These are phyloP conservation scores for Belgica antarctica DNA, from an alignment of 2,888 invertebrate genomes.

Conservation along the genomic window DNA sequence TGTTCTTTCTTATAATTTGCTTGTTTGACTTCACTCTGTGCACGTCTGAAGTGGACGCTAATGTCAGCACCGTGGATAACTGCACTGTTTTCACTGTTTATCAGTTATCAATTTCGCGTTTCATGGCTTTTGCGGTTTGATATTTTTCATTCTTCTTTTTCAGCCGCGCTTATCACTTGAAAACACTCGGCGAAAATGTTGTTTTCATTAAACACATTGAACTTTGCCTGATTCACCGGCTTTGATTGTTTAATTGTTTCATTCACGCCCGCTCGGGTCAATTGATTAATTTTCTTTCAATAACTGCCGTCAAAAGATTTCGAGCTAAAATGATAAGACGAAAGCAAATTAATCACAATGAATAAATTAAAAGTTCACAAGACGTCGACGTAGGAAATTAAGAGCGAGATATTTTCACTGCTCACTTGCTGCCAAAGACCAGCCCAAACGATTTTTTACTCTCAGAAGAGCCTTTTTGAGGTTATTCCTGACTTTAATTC, in stretches of 20 bases:
- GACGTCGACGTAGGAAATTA: background rate
- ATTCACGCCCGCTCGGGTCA: slow-evolving; percentile 5
- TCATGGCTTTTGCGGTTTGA: slow-evolving; percentile 7
- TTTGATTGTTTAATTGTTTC: background rate
- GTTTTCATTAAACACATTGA: background rate
- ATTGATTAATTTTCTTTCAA: slow-evolving; percentile 6
- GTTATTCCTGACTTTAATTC: too few relatives aligned
- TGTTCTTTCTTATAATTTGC: background rate
- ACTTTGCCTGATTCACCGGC: background rate
- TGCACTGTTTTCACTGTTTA: background rate
- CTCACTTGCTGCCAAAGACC: background rate
- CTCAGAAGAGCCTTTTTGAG: background rate
- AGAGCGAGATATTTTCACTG: background rate
- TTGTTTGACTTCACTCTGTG: too few relatives aligned
- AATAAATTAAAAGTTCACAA: too few relatives aligned
- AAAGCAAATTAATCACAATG: background rate
- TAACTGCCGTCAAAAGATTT: background rate
- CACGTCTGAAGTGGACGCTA: too few relatives aligned
- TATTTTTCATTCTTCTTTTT: background rate
- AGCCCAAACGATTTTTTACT: background rate
- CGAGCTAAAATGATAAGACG: slow-evolving; percentile 17
- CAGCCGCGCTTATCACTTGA: background rate
- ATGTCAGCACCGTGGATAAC: background rate
- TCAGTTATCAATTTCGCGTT: slow-evolving; percentile 12
- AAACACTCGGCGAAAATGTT: background rate